These are phyloP conservation scores for Lateolabrax maculatus DNA, from an alignment of 2,797 vertebrate genomes.

Conservation along the genomic window DNA sequence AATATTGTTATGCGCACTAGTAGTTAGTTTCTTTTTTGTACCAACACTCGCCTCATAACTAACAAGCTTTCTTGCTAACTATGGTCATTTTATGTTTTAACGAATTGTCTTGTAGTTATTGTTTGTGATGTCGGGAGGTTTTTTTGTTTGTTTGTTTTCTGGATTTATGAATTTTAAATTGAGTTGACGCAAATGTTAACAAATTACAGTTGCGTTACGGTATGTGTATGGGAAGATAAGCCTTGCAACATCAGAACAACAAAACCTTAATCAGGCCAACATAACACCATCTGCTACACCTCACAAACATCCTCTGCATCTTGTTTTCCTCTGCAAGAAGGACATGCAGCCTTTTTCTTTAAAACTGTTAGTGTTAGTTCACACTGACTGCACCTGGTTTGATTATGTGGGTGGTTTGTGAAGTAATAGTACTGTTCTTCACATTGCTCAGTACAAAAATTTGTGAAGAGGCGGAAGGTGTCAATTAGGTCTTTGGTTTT, in stretches of 20 bases:
- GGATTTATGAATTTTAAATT: too few species aligned
- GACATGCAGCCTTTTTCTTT: neutral
- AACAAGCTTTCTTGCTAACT: neutral
- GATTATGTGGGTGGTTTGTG: neutral
- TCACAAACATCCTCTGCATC: neutral
- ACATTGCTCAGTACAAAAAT: neutral
- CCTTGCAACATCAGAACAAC: neutral
- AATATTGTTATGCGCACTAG: neutral
- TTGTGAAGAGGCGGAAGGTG: neutral
- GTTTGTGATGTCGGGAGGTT: neutral
- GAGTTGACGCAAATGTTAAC: neutral
- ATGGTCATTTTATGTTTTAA: neutral
- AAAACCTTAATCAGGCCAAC: neutral
- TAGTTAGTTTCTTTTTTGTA: neutral
- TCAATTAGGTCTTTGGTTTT: neutral
- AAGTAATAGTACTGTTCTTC: neutral
- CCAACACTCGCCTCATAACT: neutral
- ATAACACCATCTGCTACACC: neutral
- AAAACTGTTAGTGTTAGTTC: neutral
- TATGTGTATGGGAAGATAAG: neutral
- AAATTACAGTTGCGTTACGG: neutral
- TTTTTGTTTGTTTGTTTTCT: too few species aligned
- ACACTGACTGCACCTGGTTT: neutral
- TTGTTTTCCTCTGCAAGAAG: neutral
- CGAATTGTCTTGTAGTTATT: neutral